These are phyloP conservation scores for Colistium nudipinnis DNA, from an alignment of 2,113 vertebrate species.

Conservation along the genomic window DNA sequence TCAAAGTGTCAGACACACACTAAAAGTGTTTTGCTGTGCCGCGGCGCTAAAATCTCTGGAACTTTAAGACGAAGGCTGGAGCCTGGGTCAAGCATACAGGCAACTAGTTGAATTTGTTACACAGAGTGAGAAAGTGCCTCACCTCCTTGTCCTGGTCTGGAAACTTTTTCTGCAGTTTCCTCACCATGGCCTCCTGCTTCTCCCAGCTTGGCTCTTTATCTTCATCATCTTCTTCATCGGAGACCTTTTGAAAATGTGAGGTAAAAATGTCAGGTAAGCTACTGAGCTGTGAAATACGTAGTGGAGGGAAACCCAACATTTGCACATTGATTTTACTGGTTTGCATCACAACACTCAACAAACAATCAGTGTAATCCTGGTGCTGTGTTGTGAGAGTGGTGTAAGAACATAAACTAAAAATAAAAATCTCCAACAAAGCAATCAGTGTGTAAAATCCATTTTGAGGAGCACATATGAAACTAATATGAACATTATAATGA, in stretches of 20 bases:
- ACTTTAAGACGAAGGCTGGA: background rate
- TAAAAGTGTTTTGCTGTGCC: too few species aligned
- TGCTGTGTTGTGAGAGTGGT: too few species aligned
- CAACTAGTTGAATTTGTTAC: too few species aligned
- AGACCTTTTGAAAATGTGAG: slow-evolving; percentile 20
- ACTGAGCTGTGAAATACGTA: background rate
- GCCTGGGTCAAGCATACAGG: too few species aligned
- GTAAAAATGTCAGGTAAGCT: background rate
- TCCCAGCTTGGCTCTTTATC: slow-evolving; percentile 81
- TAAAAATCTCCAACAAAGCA: background rate
- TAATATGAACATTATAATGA: background rate
- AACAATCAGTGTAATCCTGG: background rate
- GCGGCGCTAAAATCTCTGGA: too few species aligned
- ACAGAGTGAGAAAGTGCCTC: slow-evolving; percentile 6
- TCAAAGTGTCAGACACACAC: too few species aligned
- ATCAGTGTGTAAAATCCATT: background rate
- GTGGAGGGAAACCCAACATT: background rate
- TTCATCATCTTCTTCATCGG: slow-evolving; percentile 28
- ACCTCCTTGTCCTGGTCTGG: slow-evolving; percentile 91
- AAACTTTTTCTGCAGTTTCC: slow-evolving; percentile 89
- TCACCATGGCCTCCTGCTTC: slow-evolving; percentile 87
- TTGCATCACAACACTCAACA: background rate
- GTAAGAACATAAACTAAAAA: too few species aligned
- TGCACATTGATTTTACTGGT: background rate
- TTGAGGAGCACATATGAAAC: background rate